Base-by-base conservation (phyloP, 2,888 invertebrate genomes). In the Polia nebulosa region DNA sequence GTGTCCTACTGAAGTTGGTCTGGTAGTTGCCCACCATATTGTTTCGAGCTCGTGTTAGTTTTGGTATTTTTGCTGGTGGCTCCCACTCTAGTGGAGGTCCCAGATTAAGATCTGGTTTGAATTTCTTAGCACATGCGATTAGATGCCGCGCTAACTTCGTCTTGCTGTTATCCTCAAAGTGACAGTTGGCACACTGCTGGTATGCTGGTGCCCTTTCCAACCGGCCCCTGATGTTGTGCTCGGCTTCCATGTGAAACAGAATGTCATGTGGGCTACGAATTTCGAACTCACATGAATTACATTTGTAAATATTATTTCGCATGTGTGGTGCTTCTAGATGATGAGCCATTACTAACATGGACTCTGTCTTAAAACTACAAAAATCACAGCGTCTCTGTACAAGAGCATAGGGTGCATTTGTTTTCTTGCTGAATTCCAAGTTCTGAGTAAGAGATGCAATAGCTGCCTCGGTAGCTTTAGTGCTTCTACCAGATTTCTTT, bases 101-200 rank as follows among this genome's bases (percentile, higher is more conserved):
- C 80, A 98, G 95, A 92, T 99, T 99, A 72, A 97, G 96, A 85
- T 99, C 98, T 0, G 99, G 98, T 91, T 98, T 97, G 93, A 98
- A 99, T 90, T 98, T 98, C 91, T 99, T 98, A 71, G 97, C 97
- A 93, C 99, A 99, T 11, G 98, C 98, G 63, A 98, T 97, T 84
- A 98, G 96, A 96, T 99, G 99, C 62, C 99, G 96, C 0, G 98
- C 98, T 84, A 99, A 94, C 93, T 99, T 99, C 51, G 98, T 98
- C 95, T 99, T 99, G 81, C 98, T 98, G 89, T 99, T 99, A 87
- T 99, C 98, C 92, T 99, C 99, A 90, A 99, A 99, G 27, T 98
- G 98, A 95, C 99, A 99, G 90, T 98, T 98, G 17, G 98, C 98
- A 91, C 99, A 99, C 90, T 99, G 98, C 93, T 99, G 99, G 92